Evolutionary conservation across 2,113 vertebrate genomes (phyloP).

Genomic region (Prunella himalayana): DNA sequence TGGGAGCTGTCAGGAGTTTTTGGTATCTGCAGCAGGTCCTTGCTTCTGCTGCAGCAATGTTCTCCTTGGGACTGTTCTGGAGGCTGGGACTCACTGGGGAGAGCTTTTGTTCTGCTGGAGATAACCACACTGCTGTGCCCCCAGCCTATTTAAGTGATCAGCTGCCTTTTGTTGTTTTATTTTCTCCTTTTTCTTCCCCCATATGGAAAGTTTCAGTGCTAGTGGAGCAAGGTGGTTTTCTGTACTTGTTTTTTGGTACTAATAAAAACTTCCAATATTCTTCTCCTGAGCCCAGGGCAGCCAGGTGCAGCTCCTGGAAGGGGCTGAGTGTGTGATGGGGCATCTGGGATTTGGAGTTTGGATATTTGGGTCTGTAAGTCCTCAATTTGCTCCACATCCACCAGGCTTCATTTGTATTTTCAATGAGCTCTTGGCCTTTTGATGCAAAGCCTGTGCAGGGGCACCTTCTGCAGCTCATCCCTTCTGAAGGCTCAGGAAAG

Average conservation of each 20-base stretch:
- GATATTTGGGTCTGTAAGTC: background rate
- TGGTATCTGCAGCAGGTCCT: background rate
- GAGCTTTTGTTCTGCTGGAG: background rate
- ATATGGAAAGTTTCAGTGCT: background rate
- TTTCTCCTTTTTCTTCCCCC: background rate
- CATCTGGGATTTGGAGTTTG: background rate
- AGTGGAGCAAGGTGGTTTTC: background rate
- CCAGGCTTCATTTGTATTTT: background rate
- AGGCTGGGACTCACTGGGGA: background rate
- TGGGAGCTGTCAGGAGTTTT: background rate
- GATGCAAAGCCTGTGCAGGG: background rate
- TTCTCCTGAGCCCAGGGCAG: background rate
- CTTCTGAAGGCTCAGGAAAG: background rate
- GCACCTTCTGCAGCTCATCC: background rate
- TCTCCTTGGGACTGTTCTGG: background rate
- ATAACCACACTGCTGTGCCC: background rate
- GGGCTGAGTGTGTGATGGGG: background rate
- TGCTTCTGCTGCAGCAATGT: background rate
- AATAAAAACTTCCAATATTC: background rate
- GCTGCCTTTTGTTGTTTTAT: background rate
- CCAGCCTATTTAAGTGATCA: background rate
- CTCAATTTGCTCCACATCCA: background rate
- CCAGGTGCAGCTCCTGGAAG: background rate
- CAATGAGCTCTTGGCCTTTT: background rate
- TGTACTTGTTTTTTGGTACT: background rate